A percentile compares a stretch with the other conserved stretches of the same genome.
Evolutionary conservation across 2,888 invertebrate genomes (phyloP).

Genomic region (Pristionchus exspectatus): DNA sequence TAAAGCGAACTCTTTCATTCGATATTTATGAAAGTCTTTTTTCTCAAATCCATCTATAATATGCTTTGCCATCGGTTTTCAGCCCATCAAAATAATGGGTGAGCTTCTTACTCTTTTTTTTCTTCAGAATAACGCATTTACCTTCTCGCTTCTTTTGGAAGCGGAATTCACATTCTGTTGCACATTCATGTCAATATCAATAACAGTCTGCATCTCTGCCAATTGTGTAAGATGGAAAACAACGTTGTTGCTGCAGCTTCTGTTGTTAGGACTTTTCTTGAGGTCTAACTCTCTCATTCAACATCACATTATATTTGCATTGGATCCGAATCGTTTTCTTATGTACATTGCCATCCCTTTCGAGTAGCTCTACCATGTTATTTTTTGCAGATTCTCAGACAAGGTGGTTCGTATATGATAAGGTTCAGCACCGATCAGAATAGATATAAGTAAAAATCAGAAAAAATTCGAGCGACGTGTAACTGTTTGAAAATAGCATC

Average conservation of each 20-base stretch:
- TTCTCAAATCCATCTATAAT: neutral
- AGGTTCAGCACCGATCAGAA: no score
- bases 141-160: neutral
- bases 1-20: slow-evolving; percentile 64
- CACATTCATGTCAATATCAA: slow-evolving; percentile 3
- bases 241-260: neutral
- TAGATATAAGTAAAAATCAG: no score
- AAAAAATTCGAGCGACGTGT: no score
- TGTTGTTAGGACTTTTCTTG: neutral
- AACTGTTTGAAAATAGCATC: no score
- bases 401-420: no score
- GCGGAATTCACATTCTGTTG: neutral
- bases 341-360: no score
- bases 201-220: neutral
- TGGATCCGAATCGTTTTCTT: neutral
- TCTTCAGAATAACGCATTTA: neutral
- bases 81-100: slow-evolving; percentile 18
- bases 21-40: slow-evolving; percentile 3
- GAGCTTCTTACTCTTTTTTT: slow-evolving; percentile 65
- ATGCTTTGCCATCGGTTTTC: neutral
- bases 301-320: neutral
- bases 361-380: no score
- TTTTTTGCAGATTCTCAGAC: no score
- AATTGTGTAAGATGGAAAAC: neutral
- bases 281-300: neutral